These are phyloP conservation scores for Phaedon cochleariae DNA, from an alignment of 2,888 invertebrate species.

Conservation along the genomic window DNA sequence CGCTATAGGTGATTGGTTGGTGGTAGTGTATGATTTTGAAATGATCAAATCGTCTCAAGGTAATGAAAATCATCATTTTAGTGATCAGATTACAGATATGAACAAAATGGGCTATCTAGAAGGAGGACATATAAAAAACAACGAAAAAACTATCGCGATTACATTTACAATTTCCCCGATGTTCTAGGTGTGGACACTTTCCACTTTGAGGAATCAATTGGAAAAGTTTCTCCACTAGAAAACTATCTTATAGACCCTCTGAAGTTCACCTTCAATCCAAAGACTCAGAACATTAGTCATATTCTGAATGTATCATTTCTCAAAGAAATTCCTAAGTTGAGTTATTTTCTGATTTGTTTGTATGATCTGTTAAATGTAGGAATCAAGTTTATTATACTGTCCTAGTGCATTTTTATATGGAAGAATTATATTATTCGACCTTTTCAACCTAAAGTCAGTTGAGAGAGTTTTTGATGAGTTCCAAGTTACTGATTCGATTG, in stretches of 20 bases:
- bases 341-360: conserved; percentile 6
- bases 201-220: neutral
- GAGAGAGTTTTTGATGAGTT: too few relatives aligned
- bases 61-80: neutral
- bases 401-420: neutral
- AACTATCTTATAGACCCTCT: conserved; percentile 1
- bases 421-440: neutral
- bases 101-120: conserved; percentile 2
- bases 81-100: conserved; percentile 2
- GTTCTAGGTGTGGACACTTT: conserved; percentile 2
- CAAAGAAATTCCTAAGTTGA: neutral
- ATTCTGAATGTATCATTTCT: conserved; percentile 1
- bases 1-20: conserved; percentile 11
- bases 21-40: conserved; percentile 1
- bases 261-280: neutral
- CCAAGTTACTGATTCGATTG: too few relatives aligned
- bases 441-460: too few relatives aligned
- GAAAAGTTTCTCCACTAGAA: neutral
- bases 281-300: too few relatives aligned
- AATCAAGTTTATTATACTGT: too few relatives aligned
- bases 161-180: conserved; percentile 9
- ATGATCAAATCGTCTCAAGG: neutral
- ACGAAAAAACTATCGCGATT: conserved; percentile 7
- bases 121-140: neutral
- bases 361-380: neutral